Evolutionary conservation across 2,113 vertebrate species (phyloP), one percentile per base, ranked within the genome.

Genomic region (Brachyistius frenatus): DNA sequence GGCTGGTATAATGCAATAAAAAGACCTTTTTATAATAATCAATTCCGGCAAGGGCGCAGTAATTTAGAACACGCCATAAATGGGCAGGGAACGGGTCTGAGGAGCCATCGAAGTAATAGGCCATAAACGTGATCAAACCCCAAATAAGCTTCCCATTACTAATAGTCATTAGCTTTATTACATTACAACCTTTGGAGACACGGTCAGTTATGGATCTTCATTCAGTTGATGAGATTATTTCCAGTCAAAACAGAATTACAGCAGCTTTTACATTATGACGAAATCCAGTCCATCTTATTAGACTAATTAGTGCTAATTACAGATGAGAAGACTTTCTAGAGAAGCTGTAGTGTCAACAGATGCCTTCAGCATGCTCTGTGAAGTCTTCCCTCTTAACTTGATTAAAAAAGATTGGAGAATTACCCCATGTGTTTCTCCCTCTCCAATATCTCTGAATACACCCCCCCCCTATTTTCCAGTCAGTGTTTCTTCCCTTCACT

Each of bases 291-390:
- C 32, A 64, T 77, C 80, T 84, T 90, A 90, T 93, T 91, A 93
- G 87, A 76, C 87, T 92, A 93, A 93, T 93, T 90, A 91, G 87
- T 85, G 78, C 85, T 93, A 92, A 94, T 94, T 91, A 91, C 86
- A 88, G 87, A 93, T 90, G 86, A 93, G 91, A 91, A 87, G 80
- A 85, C 83, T 82, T 81, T 74, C 87, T 78, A 50, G 57, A 90
- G 84, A 83, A 78, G 76, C 66, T 73, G 86, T 92, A 84, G 74
- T 90, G 87, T 91, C 93, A 92, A 92, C 92, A 91, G 85, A 88
- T 80, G 88, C 90, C 82, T 87, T 89, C 77, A 91, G 89, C 80
- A 8, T 72, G 64, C 84, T 90, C 55, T 69, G 72, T 85, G 76
- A 90, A 91, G 85, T 87, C 87, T 82, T 50, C 54, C 73, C 77